Conservation (phyloP, 2,113 vertebrate genomes). For the Apteryx mantelli region DNA sequence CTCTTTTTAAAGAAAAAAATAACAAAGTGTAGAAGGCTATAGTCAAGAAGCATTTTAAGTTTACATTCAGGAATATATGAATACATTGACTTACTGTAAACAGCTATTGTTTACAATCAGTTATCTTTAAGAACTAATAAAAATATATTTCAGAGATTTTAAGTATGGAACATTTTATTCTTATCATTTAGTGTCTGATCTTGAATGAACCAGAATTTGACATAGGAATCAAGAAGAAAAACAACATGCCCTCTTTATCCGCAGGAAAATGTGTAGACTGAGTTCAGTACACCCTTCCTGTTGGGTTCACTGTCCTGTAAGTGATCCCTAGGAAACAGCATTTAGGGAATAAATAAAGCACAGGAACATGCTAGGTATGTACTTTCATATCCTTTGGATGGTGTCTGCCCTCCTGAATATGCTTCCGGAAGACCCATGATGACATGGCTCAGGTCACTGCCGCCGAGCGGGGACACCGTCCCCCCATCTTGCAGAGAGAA, state of each 20-base stretch:
- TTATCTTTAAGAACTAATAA: slow-evolving; percentile 26
- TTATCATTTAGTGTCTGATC: slow-evolving; percentile 1
- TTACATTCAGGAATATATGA: not conserved
- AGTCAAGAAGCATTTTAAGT: not conserved
- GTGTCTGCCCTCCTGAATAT: not conserved
- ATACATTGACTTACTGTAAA: not conserved
- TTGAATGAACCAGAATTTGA: not conserved
- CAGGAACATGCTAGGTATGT: not conserved
- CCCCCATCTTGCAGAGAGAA: not conserved
- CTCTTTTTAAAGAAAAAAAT: not conserved
- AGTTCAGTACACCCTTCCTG: not conserved
- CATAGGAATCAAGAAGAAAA: not conserved
- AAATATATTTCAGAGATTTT: slow-evolving; percentile 2
- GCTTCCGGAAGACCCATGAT: not conserved
- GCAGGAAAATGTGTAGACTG: not conserved
- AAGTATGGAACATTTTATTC: slow-evolving; percentile 47
- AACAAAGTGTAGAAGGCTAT: not conserved
- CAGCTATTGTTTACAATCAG: not conserved
- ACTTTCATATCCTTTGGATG: no score
- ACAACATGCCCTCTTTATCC: not conserved
- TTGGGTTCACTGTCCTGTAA: not conserved
- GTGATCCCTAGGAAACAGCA: not conserved
- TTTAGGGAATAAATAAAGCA: not conserved
- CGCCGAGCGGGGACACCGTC: not conserved
- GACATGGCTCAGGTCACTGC: not conserved